phyloP scores from a whole-genome alignment of 2,888 invertebrate genomes.

The Candidula unifasciata region DNA sequence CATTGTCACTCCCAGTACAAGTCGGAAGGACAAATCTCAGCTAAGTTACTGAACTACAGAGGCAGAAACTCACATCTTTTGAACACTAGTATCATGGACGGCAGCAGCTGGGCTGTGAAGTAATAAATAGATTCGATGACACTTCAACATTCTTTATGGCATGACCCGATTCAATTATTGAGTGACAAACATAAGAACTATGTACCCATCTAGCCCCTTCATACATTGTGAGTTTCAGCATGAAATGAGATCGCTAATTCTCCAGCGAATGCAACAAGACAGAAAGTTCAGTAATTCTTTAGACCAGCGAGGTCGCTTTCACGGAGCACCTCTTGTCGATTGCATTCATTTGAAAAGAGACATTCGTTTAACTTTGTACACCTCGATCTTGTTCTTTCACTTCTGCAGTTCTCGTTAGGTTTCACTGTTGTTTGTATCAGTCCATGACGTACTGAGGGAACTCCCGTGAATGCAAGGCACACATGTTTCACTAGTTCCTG shows the following conservation, averaged over 20 bases:
- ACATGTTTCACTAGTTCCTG: neutral
- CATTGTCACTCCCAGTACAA: too few species aligned
- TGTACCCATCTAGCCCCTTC: neutral
- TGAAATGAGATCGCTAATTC: neutral
- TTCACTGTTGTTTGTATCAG: constrained; percentile 2
- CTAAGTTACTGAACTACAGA: too few species aligned
- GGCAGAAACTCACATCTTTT: too few species aligned
- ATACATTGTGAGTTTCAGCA: constrained; percentile 3
- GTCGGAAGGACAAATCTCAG: too few species aligned
- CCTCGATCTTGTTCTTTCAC: neutral
- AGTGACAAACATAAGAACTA: neutral
- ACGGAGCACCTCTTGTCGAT: neutral
- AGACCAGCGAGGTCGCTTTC: neutral
- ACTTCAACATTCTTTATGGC: too few species aligned
- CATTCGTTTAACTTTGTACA: constrained; percentile 16
- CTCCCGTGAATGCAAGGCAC: constrained; percentile 21
- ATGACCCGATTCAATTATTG: neutral
- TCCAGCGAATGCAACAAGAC: neutral
- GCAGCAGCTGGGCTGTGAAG: too few species aligned
- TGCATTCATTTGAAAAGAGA: constrained; percentile 15
- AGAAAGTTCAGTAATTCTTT: neutral
- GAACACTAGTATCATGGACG: neutral
- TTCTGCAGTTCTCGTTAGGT: neutral
- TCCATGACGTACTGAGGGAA: constrained; percentile 2
- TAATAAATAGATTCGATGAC: too few species aligned